Evolutionary conservation across 1,140 invertebrate species (phyloP).

Genomic region (Drosophila pectinifera): DNA sequence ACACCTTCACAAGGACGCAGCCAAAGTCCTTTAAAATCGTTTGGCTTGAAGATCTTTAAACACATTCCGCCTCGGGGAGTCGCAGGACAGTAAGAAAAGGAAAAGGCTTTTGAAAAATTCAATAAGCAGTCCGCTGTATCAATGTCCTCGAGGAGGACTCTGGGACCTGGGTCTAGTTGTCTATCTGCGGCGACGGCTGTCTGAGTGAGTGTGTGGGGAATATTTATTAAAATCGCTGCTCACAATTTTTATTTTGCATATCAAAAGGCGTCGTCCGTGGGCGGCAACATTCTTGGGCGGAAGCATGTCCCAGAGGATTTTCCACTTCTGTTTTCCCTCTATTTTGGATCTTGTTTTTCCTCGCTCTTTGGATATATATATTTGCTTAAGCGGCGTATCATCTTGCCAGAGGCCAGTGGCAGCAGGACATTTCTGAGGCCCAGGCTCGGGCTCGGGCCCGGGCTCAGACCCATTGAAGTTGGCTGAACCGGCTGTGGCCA

Average conservation of each 20-base stretch:
- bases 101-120: slow-evolving; percentile 72
- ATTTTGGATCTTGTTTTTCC: slow-evolving; percentile 23
- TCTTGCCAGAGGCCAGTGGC: slow-evolving; percentile 31
- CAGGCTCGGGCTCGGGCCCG: slow-evolving; percentile 25
- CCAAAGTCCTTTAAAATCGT: slow-evolving; percentile 36
- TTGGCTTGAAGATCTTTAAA: slow-evolving; percentile 50
- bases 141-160: slow-evolving; percentile 38
- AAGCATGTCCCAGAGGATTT: slow-evolving; percentile 41
- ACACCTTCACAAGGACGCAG: background rate
- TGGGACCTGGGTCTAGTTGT: slow-evolving; percentile 26
- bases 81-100: background rate
- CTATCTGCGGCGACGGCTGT: too few relatives aligned
- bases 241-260: slow-evolving; percentile 80
- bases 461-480: slow-evolving; percentile 51
- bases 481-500: slow-evolving; percentile 50
- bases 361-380: slow-evolving; percentile 38
- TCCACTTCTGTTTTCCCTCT: slow-evolving; percentile 4
- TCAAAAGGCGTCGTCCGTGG: slow-evolving; percentile 67
- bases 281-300: slow-evolving; percentile 46
- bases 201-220: slow-evolving; percentile 57
- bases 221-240: slow-evolving; percentile 79
- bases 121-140: slow-evolving; percentile 63
- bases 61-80: slow-evolving; percentile 17
- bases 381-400: slow-evolving; percentile 44
- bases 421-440: slow-evolving; percentile 34